A percentile compares a stretch with the other conserved stretches of the same genome.
phyloP scores from a whole-genome alignment of 1,140 invertebrate genomes.

The Danaus melanippus region DNA sequence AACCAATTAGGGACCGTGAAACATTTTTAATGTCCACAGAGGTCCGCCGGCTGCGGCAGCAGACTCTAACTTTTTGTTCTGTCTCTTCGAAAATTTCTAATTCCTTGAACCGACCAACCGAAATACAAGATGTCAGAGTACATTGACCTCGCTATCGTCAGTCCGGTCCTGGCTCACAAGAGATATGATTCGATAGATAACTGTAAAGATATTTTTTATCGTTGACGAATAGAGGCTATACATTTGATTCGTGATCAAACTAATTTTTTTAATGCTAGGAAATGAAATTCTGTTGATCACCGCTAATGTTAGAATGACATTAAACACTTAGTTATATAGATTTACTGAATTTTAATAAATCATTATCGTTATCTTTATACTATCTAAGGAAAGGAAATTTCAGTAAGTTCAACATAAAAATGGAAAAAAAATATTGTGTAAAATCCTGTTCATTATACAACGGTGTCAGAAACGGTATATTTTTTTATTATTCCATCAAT shows the following conservation, averaged over 20 bases:
- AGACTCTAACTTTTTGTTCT: slow-evolving; percentile 16
- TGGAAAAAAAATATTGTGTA: slow-evolving; percentile 16
- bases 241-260: slow-evolving; percentile 51
- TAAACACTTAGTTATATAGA: slow-evolving; percentile 6
- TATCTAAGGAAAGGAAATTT: slow-evolving; percentile 14
- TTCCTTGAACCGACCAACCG: slow-evolving; percentile 37
- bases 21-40: too few relatives aligned
- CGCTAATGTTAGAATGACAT: slow-evolving; percentile 2
- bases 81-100: slow-evolving; percentile 32
- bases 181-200: slow-evolving; percentile 66
- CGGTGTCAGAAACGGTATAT: slow-evolving; percentile 38
- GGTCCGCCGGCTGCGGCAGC: not conserved
- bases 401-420: slow-evolving; percentile 16
- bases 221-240: slow-evolving; percentile 43
- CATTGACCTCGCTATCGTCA: slow-evolving; percentile 35
- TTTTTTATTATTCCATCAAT: slow-evolving; percentile 32
- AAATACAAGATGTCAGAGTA: slow-evolving; percentile 42
- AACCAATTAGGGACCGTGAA: too few relatives aligned
- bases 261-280: slow-evolving; percentile 16
- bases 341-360: slow-evolving; percentile 9
- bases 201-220: slow-evolving; percentile 65
- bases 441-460: slow-evolving; percentile 28
- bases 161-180: slow-evolving; percentile 45
- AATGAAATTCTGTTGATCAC: slow-evolving; percentile 7
- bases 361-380: slow-evolving; percentile 10